These are phyloP conservation scores for Dioctria linearis DNA, from an alignment of 2,888 invertebrate genomes.

Conservation along the genomic window DNA sequence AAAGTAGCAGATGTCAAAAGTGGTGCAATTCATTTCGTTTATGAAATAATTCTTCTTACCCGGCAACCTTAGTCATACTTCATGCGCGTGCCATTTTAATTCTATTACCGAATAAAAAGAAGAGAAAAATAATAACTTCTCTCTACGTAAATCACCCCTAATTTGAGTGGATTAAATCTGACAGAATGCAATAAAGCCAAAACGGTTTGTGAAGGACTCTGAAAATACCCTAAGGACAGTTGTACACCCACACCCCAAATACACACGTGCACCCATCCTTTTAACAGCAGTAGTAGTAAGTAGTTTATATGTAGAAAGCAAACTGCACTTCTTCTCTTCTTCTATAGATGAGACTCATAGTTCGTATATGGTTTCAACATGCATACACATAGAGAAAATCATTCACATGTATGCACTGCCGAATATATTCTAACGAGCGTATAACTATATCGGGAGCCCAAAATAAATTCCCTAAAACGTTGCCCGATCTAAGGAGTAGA, in stretches of 20 bases:
- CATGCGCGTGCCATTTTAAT: constrained; percentile 40
- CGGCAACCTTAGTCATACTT: too few relatives aligned
- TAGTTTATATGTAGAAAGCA: background rate
- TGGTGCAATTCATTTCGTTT: too few relatives aligned
- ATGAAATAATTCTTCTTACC: too few relatives aligned
- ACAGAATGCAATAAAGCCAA: constrained; percentile 49
- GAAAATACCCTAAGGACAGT: constrained; percentile 2
- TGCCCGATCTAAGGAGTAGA: background rate
- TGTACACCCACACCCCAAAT: background rate
- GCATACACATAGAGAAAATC: background rate
- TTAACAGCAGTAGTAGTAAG: background rate
- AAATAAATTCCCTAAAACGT: constrained; percentile 40
- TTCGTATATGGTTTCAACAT: background rate
- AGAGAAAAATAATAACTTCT: background rate
- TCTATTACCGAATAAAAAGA: background rate
- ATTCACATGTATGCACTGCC: background rate
- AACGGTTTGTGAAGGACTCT: constrained; percentile 15
- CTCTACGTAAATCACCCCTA: constrained; percentile 2
- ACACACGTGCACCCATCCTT: constrained; percentile 31
- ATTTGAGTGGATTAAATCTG: constrained; percentile 49
- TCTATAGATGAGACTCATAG: background rate
- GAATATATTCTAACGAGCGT: background rate
- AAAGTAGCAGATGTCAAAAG: too few relatives aligned
- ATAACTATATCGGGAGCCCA: background rate
- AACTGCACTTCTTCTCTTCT: constrained; percentile 27